A percentile compares a stretch with the other conserved stretches of the same genome.
phyloP scores from a whole-genome alignment of 2,888 invertebrate species.

The Cylindroiulus punctatus region DNA sequence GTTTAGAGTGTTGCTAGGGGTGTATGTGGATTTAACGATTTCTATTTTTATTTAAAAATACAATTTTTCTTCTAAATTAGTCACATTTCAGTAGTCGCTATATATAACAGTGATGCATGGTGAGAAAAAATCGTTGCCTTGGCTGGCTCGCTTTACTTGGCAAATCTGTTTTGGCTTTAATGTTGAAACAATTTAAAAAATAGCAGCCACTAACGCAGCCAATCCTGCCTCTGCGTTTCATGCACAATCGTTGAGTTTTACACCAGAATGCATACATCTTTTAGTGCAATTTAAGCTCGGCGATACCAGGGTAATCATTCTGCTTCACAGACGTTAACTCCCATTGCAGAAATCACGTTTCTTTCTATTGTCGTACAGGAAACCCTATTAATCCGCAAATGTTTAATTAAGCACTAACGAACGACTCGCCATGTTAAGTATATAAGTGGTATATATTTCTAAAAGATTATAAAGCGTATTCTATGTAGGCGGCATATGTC shows the following conservation, averaged over 20 bases:
- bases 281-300: conserved; percentile 1
- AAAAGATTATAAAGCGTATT: not conserved
- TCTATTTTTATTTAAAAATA: not conserved
- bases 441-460: not conserved
- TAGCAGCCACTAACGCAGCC: not conserved
- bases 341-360: conserved; percentile 28
- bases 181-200: conserved; percentile 27
- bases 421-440: conserved; percentile 6
- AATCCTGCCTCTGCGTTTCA: not conserved
- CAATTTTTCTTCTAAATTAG: not conserved
- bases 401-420: conserved; percentile 31
- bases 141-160: not conserved
- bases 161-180: conserved; percentile 25
- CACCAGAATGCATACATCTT: conserved; percentile 29
- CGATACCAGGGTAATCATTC: conserved; percentile 30
- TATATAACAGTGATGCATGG: not conserved
- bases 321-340: conserved; percentile 37
- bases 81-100: not conserved
- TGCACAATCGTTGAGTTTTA: conserved; percentile 36
- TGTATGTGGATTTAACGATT: too few relatives aligned
- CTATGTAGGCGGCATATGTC: not conserved
- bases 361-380: not conserved
- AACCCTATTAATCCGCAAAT: conserved; percentile 36
- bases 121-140: not conserved
- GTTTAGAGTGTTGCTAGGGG: too few relatives aligned